Evolutionary conservation across 2,797 vertebrate genomes (phyloP).

Genomic region (Gymnocypris eckloni): DNA sequence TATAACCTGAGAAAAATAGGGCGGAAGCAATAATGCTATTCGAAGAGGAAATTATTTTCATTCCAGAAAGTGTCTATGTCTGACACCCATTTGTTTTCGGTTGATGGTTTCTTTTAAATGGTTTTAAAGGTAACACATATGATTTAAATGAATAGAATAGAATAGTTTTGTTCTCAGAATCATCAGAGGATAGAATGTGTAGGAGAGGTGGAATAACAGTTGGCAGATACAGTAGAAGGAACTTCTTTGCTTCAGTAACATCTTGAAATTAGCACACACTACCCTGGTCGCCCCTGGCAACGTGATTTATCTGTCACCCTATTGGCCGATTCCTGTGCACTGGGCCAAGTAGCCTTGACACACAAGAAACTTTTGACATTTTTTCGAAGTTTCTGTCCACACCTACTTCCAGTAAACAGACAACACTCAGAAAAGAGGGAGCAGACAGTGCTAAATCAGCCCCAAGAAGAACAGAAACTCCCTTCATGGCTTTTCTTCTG

Average conservation of each 20-base stretch:
- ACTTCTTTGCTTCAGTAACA: conserved; percentile 47
- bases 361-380: conserved; percentile 66
- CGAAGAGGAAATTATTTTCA: conserved; percentile 62
- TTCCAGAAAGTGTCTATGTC: conserved; percentile 21
- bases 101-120: conserved; percentile 3
- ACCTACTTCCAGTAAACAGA: conserved; percentile 69
- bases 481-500: conserved; percentile 57
- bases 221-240: background rate
- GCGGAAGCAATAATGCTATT: conserved; percentile 68
- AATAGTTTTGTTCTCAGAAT: background rate
- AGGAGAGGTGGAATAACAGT: background rate
- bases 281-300: conserved; percentile 68
- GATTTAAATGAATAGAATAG: background rate
- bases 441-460: conserved; percentile 76
- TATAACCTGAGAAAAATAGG: conserved; percentile 43
- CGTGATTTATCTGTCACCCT: conserved; percentile 77
- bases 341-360: conserved; percentile 60
- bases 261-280: conserved; percentile 31
- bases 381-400: conserved; percentile 35
- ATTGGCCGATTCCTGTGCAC: conserved; percentile 63
- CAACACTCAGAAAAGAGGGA: conserved; percentile 65
- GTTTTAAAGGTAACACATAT: background rate
- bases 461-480: conserved; percentile 62
- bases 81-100: background rate
- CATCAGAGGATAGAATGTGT: background rate